Evolutionary conservation across 2,888 invertebrate species (phyloP), one percentile per base, ranked within the genome.

Genomic region (Cybosia mesomella): DNA sequence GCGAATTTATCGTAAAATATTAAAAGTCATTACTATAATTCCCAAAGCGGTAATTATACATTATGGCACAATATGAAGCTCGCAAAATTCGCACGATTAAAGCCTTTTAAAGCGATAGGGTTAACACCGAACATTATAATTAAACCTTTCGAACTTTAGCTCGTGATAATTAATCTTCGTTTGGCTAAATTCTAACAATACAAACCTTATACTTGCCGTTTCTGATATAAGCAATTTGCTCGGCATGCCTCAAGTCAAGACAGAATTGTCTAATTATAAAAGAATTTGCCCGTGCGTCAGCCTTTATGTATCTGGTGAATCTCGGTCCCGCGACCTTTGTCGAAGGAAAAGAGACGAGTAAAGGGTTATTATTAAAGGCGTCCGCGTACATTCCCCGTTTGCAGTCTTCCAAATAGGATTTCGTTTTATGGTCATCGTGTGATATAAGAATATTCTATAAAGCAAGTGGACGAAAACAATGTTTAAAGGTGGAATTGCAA

Each of bases 231-330:
- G 75, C 74, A 81, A 82, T 82, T 86, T 77, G 79, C 60, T 67
- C 67, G 79, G 78, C 82, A 83, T 79, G 80, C 77, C 75, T 79
- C 71, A 74, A 68, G 72, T 67, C 73, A 61, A 58, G 62, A 72
- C 66, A 64, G 79, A 77, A 76, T 84, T 82, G 83, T 81, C 85
- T 87, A 85, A 87, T 87, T 87, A 86, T 83, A 85, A 84, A 87
- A 82, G 86, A 86, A 87, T 87, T 85, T 80, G 79, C 79, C 64
- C 71, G 75, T 84, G 86, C 79, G 84, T 87, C 87, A 87, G 86
- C 77, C 79, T 85, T 83, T 83, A 85, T 82, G 82, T 82, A 86
- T 83, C 82, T 79, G 82, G 72, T 76, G 82, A 81, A 86, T 85
- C 86, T 82, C 72, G 75, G 75, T 71, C 71, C n/a, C 76, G 22